These are phyloP conservation scores for Crossaster papposus DNA, from an alignment of 53 echinoderm and acorn worm genomes.

Conservation along the genomic window DNA sequence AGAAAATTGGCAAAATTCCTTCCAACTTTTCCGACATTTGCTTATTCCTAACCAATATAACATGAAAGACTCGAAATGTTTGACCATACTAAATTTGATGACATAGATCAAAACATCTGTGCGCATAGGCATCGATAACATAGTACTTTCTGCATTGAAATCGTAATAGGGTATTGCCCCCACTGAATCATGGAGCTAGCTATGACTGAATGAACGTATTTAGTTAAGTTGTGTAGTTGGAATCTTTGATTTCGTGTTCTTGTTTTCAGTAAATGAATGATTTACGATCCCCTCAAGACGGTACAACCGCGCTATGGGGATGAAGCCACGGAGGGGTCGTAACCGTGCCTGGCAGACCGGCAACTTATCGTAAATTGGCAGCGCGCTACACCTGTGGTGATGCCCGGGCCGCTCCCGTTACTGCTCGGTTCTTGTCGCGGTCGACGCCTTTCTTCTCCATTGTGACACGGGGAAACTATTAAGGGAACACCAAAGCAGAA, in stretches of 20 bases:
- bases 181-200: too few relatives aligned
- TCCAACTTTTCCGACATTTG: neutral
- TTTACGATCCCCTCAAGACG: slow-evolving; percentile 29
- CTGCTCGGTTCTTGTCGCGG: slow-evolving; percentile 42
- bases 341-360: slow-evolving; percentile 40
- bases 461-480: neutral
- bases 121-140: neutral
- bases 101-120: neutral
- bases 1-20: neutral
- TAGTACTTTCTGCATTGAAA: neutral
- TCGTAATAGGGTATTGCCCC: neutral
- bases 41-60: too few relatives aligned
- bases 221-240: neutral
- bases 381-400: slow-evolving; percentile 62
- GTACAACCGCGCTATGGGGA: slow-evolving; percentile 15
- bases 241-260: neutral
- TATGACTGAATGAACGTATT: neutral
- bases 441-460: slow-evolving; percentile 37
- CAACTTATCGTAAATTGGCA: slow-evolving; percentile 60
- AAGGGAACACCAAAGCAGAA: neutral
- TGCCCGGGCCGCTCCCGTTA: slow-evolving; percentile 24
- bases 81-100: too few relatives aligned
- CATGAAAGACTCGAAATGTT: too few relatives aligned
- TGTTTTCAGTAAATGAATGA: neutral
- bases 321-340: slow-evolving; percentile 28